Percentiles rank a stretch among this genome's conserved stretches.
These are phyloP conservation scores for Syngnathoides biaculeatus DNA, from an alignment of 2,113 vertebrate genomes.

Conservation along the genomic window DNA sequence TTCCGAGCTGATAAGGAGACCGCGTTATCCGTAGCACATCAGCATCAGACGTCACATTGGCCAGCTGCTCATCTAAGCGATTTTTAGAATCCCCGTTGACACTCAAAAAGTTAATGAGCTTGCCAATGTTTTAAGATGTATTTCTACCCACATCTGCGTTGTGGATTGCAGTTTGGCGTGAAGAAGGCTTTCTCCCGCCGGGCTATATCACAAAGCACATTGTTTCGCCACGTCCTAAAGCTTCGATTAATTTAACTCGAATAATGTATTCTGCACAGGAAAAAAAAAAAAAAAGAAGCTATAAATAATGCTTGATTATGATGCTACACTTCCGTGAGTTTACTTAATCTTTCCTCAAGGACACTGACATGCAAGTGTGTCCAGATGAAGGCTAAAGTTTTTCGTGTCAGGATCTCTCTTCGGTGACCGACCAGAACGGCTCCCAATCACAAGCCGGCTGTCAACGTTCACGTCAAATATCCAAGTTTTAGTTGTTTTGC, in stretches of 20 bases:
- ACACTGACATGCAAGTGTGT: neutral
- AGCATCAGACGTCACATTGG: constrained; percentile 31
- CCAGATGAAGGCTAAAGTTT: too few species aligned
- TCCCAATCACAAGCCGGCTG: too few species aligned
- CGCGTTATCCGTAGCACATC: constrained; percentile 47
- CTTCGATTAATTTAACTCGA: neutral
- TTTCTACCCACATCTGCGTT: constrained; percentile 47
- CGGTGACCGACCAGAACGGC: too few species aligned
- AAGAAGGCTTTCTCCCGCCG: constrained; percentile 47
- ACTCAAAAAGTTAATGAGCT: constrained; percentile 70
- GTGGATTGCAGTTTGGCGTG: constrained; percentile 45
- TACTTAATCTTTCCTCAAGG: constrained; percentile 36
- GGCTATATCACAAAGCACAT: constrained; percentile 19
- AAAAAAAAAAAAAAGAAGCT: neutral
- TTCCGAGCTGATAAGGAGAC: constrained; percentile 23
- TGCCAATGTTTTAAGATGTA: constrained; percentile 64
- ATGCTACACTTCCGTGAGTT: constrained; percentile 7
- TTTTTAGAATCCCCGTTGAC: constrained; percentile 52
- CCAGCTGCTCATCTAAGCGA: constrained; percentile 34
- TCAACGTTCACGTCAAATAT: too few species aligned
- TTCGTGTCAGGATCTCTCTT: too few species aligned
- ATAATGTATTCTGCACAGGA: neutral
- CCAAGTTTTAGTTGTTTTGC: too few species aligned
- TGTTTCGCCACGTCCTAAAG: constrained; percentile 12
- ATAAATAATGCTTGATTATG: neutral